Evolutionary conservation across 2,888 invertebrate genomes (phyloP).

Genomic region (Amiota minor): DNA sequence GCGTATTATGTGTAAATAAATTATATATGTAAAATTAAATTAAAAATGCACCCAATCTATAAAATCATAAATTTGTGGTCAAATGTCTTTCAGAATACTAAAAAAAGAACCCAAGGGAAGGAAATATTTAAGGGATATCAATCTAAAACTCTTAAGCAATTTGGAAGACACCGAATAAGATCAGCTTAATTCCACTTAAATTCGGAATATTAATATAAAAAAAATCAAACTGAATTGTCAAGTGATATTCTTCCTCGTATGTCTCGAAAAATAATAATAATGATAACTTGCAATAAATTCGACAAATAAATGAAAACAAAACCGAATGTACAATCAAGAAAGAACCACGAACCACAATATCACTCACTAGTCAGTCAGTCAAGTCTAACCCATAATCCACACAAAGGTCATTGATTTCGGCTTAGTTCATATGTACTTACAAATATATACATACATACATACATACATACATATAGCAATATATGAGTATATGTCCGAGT

Average conservation of each 20-base stretch:
- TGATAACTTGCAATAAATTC: neutral
- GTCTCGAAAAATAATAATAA: neutral
- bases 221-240: neutral
- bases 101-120: too few relatives aligned
- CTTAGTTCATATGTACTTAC: constrained; percentile 50
- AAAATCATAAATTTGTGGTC: too few relatives aligned
- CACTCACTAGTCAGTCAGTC: neutral
- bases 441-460: constrained; percentile 25
- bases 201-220: neutral
- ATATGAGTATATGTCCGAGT: neutral
- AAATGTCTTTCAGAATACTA: too few relatives aligned
- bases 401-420: constrained; percentile 69
- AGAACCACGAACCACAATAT: neutral
- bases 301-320: neutral
- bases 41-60: too few relatives aligned
- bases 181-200: too few relatives aligned
- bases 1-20: neutral
- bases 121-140: too few relatives aligned
- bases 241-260: neutral
- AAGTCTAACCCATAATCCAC: constrained; percentile 35
- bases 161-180: too few relatives aligned
- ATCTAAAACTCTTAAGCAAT: too few relatives aligned
- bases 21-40: too few relatives aligned
- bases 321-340: neutral
- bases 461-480: neutral